These are phyloP conservation scores for Protophormia terraenovae DNA, from an alignment of 2,888 invertebrate species.

Conservation along the genomic window DNA sequence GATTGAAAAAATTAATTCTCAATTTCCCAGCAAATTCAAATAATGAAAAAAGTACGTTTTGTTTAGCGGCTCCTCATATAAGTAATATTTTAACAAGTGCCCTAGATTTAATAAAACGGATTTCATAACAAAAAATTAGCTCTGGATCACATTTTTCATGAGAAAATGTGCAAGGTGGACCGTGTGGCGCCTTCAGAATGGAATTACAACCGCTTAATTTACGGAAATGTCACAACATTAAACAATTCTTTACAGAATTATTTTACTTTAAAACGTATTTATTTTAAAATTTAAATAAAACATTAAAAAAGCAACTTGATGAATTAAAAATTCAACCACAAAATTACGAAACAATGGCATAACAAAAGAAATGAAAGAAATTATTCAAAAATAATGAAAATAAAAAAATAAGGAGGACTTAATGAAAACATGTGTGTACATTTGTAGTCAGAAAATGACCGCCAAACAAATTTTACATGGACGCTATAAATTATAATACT, in stretches of 20 bases:
- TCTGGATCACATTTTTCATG: too few species aligned
- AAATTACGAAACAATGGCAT: constrained; percentile 41
- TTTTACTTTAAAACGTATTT: too few species aligned
- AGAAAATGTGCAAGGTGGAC: too few species aligned
- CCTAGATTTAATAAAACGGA: too few species aligned
- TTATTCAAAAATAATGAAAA: constrained; percentile 1
- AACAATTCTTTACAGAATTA: neutral
- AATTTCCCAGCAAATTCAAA: too few species aligned
- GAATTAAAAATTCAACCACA: constrained; percentile 23
- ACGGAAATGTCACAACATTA: neutral
- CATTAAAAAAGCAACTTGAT: neutral
- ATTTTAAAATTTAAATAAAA: neutral
- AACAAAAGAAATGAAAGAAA: constrained; percentile 30
- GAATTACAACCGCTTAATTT: neutral
- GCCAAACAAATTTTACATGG: constrained; percentile 72
- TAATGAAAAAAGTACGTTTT: too few species aligned
- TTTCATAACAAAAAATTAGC: too few species aligned
- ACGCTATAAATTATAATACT: constrained; percentile 42
- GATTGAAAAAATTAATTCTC: too few species aligned
- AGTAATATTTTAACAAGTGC: too few species aligned
- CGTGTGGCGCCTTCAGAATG: too few species aligned
- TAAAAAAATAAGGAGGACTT: neutral
- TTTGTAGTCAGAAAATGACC: constrained; percentile 68
- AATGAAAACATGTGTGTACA: constrained; percentile 44
- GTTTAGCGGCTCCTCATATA: too few species aligned